Conservation (phyloP, 2,888 invertebrate species). For the Disparrhopalites patrizii region DNA sequence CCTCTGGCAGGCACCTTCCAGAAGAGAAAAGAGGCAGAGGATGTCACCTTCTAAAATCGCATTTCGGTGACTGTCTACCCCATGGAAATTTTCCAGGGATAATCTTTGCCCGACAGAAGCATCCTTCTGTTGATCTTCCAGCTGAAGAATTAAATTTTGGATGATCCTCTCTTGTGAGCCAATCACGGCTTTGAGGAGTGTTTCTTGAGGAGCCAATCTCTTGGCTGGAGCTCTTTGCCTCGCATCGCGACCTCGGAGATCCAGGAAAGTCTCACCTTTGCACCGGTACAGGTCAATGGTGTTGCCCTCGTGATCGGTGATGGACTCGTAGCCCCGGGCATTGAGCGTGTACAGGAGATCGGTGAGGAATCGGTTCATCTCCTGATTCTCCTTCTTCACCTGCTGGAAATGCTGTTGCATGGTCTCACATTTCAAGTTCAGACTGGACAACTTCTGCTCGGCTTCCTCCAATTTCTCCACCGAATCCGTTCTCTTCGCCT, state of each 20-base stretch:
- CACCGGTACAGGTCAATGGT: constrained; percentile 38
- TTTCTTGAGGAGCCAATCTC: constrained; percentile 32
- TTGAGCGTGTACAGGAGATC: constrained; percentile 44
- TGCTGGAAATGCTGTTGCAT: constrained; percentile 30
- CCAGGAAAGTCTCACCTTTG: constrained; percentile 40
- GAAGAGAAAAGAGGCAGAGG: constrained; percentile 31
- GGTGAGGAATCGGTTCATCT: constrained; percentile 34
- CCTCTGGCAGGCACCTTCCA: constrained; percentile 39
- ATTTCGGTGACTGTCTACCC: constrained; percentile 5
- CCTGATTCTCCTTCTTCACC: constrained; percentile 30
- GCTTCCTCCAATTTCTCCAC: neutral
- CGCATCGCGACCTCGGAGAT: constrained; percentile 39
- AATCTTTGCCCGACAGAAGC: neutral
- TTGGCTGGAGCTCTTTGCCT: constrained; percentile 27
- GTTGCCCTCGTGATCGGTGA: constrained; percentile 41
- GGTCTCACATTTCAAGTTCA: constrained; percentile 1
- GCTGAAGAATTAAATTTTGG: constrained; percentile 23
- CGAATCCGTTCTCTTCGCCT: constrained; percentile 3
- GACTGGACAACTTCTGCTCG: neutral
- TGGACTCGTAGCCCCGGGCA: constrained; percentile 41
- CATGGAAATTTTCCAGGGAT: neutral
- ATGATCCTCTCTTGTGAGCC: constrained; percentile 35
- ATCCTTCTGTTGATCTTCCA: constrained; percentile 16
- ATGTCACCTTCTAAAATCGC: constrained; percentile 37
- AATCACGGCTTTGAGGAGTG: constrained; percentile 40